Percentiles rank a stretch among this genome's conserved stretches.
phyloP scores from a whole-genome alignment of 2,113 vertebrate genomes.

The Corythornis vintsioides region DNA sequence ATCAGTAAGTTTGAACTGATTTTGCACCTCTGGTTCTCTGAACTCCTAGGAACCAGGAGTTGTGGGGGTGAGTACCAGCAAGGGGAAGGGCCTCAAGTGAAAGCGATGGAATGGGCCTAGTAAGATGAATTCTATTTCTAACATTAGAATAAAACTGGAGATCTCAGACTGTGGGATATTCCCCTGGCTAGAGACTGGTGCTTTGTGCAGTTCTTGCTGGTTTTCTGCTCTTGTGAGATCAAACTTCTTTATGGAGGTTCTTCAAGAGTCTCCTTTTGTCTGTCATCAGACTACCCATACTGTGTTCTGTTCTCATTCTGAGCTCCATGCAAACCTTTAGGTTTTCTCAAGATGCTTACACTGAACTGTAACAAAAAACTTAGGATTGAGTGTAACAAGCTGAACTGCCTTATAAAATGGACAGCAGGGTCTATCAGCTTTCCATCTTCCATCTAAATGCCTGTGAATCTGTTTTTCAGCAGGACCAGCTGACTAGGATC shows the following conservation, averaged over 20 bases:
- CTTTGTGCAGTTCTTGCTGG: neutral
- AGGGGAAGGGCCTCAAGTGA: neutral
- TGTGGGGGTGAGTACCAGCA: neutral
- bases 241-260: neutral
- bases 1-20: neutral
- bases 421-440: neutral
- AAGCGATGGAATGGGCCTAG: neutral
- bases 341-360: neutral
- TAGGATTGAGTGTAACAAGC: neutral
- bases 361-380: neutral
- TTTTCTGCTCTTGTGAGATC: neutral
- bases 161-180: neutral
- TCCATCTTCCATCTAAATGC: neutral
- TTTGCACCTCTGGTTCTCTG: neutral
- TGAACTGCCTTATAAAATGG: neutral
- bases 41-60: neutral
- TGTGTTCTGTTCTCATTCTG: neutral
- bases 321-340: neutral
- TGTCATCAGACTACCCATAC: neutral
- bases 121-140: neutral
- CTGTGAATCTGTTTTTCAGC: neutral
- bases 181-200: neutral
- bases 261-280: neutral
- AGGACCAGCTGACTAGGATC: neutral
- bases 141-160: neutral